phyloP scores from a whole-genome alignment of 2,888 invertebrate species.

The Patella depressa region DNA sequence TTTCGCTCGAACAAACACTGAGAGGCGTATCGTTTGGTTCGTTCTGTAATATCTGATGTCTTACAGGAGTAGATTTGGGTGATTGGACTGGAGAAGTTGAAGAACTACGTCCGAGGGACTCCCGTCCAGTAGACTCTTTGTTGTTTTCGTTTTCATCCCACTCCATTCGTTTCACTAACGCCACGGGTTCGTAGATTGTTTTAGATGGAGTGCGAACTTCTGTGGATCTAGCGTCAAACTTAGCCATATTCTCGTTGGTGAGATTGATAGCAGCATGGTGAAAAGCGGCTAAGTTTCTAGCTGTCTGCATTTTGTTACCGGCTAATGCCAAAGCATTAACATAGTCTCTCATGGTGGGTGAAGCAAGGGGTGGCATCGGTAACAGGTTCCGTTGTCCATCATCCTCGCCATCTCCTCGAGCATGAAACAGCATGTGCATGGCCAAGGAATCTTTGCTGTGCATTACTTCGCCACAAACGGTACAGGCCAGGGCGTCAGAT shows the following conservation, averaged over 20 bases:
- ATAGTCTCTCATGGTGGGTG: neutral
- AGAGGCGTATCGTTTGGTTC: neutral
- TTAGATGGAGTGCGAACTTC: neutral
- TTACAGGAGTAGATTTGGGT: neutral
- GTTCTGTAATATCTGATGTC: neutral
- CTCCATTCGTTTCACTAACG: neutral
- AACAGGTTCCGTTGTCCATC: neutral
- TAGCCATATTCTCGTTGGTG: neutral
- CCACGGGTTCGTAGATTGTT: neutral
- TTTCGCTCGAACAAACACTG: neutral
- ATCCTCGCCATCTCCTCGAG: conserved; percentile 22
- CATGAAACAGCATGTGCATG: conserved; percentile 67
- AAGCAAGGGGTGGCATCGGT: neutral
- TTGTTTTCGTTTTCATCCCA: neutral
- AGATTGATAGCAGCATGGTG: neutral
- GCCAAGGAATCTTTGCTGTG: conserved; percentile 64
- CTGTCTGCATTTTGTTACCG: neutral
- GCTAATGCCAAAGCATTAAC: conserved; percentile 4
- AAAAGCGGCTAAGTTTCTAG: neutral
- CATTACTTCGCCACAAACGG: conserved; percentile 57
- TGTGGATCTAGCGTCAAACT: neutral
- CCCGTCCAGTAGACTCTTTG: neutral
- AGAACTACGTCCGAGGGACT: neutral
- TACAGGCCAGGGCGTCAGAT: conserved; percentile 36
- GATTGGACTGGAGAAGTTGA: neutral